A percentile compares a stretch with the other conserved stretches of the same genome.
Evolutionary conservation across 2,113 vertebrate species (phyloP).

Genomic region (Cinclus mexicanus): DNA sequence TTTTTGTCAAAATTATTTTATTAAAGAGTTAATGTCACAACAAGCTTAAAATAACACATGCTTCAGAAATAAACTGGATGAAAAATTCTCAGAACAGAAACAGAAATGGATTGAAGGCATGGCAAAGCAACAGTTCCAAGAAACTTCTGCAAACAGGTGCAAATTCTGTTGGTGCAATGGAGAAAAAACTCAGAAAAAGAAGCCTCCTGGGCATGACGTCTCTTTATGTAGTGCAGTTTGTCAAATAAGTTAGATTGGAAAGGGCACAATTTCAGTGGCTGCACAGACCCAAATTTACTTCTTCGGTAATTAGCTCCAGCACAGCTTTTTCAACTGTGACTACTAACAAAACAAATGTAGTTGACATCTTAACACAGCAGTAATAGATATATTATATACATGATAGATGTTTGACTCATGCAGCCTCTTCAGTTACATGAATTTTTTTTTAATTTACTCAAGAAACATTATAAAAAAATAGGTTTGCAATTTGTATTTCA

Average conservation of each 20-base stretch:
- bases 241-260: conserved; percentile 24
- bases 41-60: conserved; percentile 55
- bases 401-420: not conserved
- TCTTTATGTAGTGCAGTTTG: not conserved
- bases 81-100: conserved; percentile 23
- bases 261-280: not conserved
- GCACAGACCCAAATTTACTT: not conserved
- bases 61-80: conserved; percentile 49
- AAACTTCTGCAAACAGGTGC: conserved; percentile 12
- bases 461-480: conserved; percentile 71
- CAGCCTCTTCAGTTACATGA: conserved; percentile 22
- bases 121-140: conserved; percentile 9
- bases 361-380: not conserved
- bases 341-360: conserved; percentile 26
- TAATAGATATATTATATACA: not conserved
- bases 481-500: conserved; percentile 56
- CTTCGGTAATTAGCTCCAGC: not conserved
- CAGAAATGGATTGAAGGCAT: conserved; percentile 13
- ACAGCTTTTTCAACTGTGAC: conserved; percentile 30
- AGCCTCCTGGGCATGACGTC: not conserved
- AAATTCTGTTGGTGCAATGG: conserved; percentile 13
- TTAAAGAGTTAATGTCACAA: conserved; percentile 66
- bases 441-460: not conserved
- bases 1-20: conserved; percentile 70
- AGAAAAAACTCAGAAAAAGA: conserved; percentile 1